Evolutionary conservation across 1,140 invertebrate genomes (phyloP).

Genomic region (Achatina immaculata): DNA sequence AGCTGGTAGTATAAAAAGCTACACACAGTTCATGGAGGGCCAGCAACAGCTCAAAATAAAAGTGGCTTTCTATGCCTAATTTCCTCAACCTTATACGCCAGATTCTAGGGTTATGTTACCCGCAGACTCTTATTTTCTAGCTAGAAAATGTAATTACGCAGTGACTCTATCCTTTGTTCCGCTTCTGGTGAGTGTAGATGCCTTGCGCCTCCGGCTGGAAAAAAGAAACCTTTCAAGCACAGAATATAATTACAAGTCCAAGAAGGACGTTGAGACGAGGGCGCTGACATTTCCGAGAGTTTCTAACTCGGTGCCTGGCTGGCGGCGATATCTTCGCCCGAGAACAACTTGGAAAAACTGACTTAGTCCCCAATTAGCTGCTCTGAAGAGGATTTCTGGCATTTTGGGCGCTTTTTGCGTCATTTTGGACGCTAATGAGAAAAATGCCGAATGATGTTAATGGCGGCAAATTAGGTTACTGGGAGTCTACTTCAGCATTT

Average conservation of each 20-base stretch:
- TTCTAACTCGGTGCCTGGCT: neutral
- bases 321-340: neutral
- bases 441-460: neutral
- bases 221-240: neutral
- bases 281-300: neutral
- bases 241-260: neutral
- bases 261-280: neutral
- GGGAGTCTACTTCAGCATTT: neutral
- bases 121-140: too few relatives aligned
- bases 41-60: too few relatives aligned
- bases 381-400: neutral
- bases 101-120: too few relatives aligned
- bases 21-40: too few relatives aligned
- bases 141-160: too few relatives aligned
- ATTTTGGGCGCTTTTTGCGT: neutral
- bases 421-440: neutral
- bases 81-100: too few relatives aligned
- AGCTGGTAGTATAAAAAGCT: too few relatives aligned
- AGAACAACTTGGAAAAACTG: neutral
- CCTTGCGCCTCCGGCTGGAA: neutral
- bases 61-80: too few relatives aligned
- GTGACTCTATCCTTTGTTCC: neutral
- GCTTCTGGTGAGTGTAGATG: neutral
- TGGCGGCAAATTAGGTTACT: constrained; percentile 1
- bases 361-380: neutral